Evolutionary conservation across 1,140 invertebrate genomes (phyloP).

Genomic region (Drosophila sulfurigaster): DNA sequence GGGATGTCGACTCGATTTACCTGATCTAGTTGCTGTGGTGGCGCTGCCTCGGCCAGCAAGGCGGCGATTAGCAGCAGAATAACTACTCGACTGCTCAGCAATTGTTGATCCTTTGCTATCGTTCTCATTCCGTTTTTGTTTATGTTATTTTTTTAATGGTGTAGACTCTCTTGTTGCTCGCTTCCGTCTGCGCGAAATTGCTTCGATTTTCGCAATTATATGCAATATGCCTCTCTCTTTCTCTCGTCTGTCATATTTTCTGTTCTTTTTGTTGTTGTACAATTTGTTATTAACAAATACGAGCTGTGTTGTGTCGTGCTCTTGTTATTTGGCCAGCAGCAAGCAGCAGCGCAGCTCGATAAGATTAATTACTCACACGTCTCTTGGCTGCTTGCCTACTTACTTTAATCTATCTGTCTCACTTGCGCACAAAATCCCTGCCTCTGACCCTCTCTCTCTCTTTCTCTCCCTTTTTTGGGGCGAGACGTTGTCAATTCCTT

Average conservation of each 20-base stretch:
- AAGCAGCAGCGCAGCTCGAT: conserved; percentile 31
- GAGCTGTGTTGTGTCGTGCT: conserved; percentile 25
- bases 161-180: conserved; percentile 37
- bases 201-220: conserved; percentile 56
- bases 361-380: conserved; percentile 62
- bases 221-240: conserved; percentile 9
- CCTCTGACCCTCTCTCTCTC: background rate
- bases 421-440: background rate
- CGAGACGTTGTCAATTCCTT: conserved; percentile 32
- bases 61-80: conserved; percentile 8
- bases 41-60: background rate
- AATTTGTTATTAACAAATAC: conserved; percentile 65
- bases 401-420: conserved; percentile 10
- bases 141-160: background rate
- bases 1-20: background rate
- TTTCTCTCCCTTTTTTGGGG: background rate
- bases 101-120: background rate
- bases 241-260: conserved; percentile 5
- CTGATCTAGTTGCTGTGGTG: conserved; percentile 6
- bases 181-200: conserved; percentile 42
- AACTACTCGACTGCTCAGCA: conserved; percentile 1
- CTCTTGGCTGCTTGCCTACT: background rate
- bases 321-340: conserved; percentile 53
- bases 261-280: conserved; percentile 50
- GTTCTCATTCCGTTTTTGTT: conserved; percentile 5